Evolutionary conservation across 2,113 vertebrate species (phyloP), one percentile per base, ranked within the genome.

Genomic region (Ctenomys sociabilis): DNA sequence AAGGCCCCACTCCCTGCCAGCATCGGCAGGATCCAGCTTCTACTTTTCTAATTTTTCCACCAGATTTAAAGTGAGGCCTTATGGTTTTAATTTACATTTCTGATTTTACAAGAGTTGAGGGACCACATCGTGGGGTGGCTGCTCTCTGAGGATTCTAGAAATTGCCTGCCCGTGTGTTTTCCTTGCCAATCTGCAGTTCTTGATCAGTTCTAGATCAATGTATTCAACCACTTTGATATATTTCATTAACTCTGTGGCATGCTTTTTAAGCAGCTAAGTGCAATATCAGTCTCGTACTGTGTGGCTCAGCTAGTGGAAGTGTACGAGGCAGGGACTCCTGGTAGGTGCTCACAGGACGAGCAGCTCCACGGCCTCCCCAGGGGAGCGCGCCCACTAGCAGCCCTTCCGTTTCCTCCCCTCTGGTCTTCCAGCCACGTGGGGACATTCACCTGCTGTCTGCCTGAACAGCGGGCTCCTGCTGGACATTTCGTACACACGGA

Each of bases 61-160:
- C 0, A 28, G 70, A 14, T 37, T 54, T 43, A 16, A 66, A 61
- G 64, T 4, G 32, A 87, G 35, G 26, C 21, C 45, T 59, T 52
- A n/a, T 13, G 26, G 14, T 61, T 59, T 68, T 19, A 40, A 66
- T n/a, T 11, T 57, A 12, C 22, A 28, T 52, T 68, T 85, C 37
- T 57, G 19, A 54, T 78, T 63, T 63, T 30, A 35, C 72, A 7
- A 43, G 43, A 64, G 30, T 32, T 13, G 0, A 12, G 52, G 49
- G 0, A 14, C 52, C 49, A n/a, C 49, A 59, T 68, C 35, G 0
- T 13, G 4, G 1, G 16, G 63, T 10, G 4, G 12, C 2, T 61
- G 32, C 10, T 91, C 49, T 37, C 9, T 43, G 59, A n/a, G 40
- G 9, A 30, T 75, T 49, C 63, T 83, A 26, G 28, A 59, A 66